Percentiles rank a stretch among this genome's conserved stretches.
phyloP scores from a whole-genome alignment of 2,888 invertebrate genomes.

The Plusia festucae region DNA sequence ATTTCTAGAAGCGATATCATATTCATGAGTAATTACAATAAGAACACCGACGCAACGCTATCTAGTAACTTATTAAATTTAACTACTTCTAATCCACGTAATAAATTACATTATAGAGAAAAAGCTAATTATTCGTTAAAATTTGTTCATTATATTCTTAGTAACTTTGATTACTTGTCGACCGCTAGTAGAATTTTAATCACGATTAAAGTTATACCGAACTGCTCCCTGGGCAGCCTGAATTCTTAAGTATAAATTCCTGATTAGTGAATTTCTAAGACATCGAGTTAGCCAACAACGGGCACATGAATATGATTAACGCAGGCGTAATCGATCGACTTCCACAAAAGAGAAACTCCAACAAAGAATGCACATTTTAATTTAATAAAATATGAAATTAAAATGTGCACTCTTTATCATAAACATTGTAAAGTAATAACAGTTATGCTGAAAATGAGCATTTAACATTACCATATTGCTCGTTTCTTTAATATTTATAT shows the following conservation, averaged over 20 bases:
- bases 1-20: not conserved
- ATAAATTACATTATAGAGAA: constrained; percentile 8
- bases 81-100: not conserved
- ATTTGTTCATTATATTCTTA: constrained; percentile 45
- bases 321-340: not conserved
- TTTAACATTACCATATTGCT: constrained; percentile 4
- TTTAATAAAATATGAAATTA: too few species aligned
- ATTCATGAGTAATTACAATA: not conserved
- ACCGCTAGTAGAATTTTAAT: constrained; percentile 50
- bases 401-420: too few species aligned
- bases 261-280: constrained; percentile 38
- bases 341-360: not conserved
- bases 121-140: constrained; percentile 25
- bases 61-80: not conserved
- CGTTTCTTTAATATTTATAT: constrained; percentile 20
- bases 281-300: constrained; percentile 12
- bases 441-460: not conserved
- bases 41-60: not conserved
- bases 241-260: constrained; percentile 39
- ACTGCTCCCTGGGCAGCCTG: constrained; percentile 37
- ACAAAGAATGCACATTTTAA: not conserved
- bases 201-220: constrained; percentile 39
- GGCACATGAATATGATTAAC: not conserved
- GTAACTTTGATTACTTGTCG: constrained; percentile 47
- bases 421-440: not conserved